Conservation (phyloP, 2,888 invertebrate genomes). For the Chalcis sispes region DNA sequence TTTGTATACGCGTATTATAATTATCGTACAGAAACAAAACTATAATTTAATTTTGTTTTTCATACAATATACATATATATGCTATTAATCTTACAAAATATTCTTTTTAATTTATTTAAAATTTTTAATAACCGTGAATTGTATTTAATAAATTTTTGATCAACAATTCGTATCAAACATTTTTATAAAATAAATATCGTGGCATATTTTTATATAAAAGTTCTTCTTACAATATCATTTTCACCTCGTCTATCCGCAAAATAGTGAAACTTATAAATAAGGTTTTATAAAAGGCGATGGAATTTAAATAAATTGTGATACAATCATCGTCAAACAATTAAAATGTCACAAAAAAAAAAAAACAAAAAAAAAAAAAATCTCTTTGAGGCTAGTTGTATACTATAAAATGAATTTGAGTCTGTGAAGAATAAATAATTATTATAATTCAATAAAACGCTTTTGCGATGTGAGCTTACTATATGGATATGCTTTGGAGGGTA, state of each 20-base stretch:
- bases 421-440: constrained; percentile 16
- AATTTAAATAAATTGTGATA: constrained; percentile 51
- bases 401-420: constrained; percentile 19
- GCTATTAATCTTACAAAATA: no score
- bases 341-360: constrained; percentile 30
- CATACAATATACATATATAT: no score
- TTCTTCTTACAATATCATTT: background rate
- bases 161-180: background rate
- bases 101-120: background rate
- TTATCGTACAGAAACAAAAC: no score
- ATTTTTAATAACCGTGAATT: background rate
- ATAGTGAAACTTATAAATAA: constrained; percentile 9
- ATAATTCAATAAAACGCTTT: constrained; percentile 34
- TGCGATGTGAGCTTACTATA: constrained; percentile 13
- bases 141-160: background rate
- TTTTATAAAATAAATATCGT: constrained; percentile 1
- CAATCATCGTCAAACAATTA: constrained; percentile 24
- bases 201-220: no score
- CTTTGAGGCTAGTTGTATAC: constrained; percentile 46
- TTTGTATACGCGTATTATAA: no score
- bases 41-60: no score
- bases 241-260: constrained; percentile 13
- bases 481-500: constrained; percentile 52
- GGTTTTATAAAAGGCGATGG: constrained; percentile 11
- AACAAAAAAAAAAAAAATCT: background rate